phyloP scores from a whole-genome alignment of 1,140 invertebrate species.

The Eubasilissa regina region DNA sequence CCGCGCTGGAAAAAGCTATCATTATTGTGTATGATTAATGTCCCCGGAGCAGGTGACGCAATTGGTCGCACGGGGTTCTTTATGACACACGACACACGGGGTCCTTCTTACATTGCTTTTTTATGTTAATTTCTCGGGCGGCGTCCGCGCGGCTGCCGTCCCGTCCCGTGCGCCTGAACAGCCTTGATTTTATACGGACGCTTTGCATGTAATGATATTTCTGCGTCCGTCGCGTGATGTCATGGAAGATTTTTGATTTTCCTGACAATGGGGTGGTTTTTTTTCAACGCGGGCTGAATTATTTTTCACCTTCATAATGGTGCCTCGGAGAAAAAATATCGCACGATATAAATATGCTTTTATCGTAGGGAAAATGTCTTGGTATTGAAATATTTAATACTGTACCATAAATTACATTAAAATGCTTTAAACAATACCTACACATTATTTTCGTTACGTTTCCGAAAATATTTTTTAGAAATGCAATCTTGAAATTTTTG shows the following conservation, averaged over 20 bases:
- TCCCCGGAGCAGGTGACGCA: slow-evolving; percentile 56
- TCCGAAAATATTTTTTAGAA: too few relatives aligned
- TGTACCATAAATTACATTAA: too few relatives aligned
- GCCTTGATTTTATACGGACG: slow-evolving; percentile 45
- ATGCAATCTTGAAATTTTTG: too few relatives aligned
- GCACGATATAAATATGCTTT: too few relatives aligned
- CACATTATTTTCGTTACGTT: too few relatives aligned
- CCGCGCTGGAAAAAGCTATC: slow-evolving; percentile 54
- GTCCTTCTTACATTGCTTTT: slow-evolving; percentile 56
- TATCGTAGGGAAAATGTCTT: too few relatives aligned
- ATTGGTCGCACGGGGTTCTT: slow-evolving; percentile 57
- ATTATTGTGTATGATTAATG: slow-evolving; percentile 60
- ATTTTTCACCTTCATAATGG: too few relatives aligned
- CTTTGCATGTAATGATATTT: slow-evolving; percentile 42
- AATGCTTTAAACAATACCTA: too few relatives aligned
- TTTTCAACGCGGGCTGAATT: too few relatives aligned
- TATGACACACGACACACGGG: slow-evolving; percentile 60
- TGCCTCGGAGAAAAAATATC: too few relatives aligned
- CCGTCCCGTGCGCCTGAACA: slow-evolving; percentile 4
- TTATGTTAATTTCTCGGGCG: slow-evolving; percentile 54
- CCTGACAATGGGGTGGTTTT: slow-evolving; percentile 3
- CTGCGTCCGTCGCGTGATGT: slow-evolving; percentile 12
- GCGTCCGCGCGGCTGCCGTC: slow-evolving; percentile 12
- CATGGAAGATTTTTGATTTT: slow-evolving; percentile 29
- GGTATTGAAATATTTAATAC: too few relatives aligned